Base-by-base conservation (phyloP, 2,113 vertebrate species). In the Thinocorus orbignyianus region DNA sequence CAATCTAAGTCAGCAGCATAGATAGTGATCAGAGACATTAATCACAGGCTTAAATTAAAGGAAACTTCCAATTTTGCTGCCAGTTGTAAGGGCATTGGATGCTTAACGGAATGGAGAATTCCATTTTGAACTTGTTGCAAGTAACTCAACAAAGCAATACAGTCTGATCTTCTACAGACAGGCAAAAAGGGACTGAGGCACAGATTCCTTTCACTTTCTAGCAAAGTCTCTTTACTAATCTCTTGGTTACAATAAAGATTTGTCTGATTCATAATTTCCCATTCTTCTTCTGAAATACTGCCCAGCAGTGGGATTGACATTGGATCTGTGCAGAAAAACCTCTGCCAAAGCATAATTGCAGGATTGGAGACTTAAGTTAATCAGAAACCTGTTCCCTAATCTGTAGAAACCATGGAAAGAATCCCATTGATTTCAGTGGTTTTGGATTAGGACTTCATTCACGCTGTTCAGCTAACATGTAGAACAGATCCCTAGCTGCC, bases 271-370 rank as follows among this genome's bases (percentile, higher is more conserved):
- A 54, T 69, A 74, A 84, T 72, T 25, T 72, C 48, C 28, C 41
- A 44, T 13, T 70, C 22, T 62, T 71, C 37, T 65, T 64, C 37
- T 68, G 60, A 84, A 84, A 81, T 41, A 66, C 46, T 70, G 5
- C 55, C 64, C 68, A 46, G 72, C 41, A 83, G 80, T 33, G 17
- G 77, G 46, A 70, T 46, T 58, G 72, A 73, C 42, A 39, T 13
- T 77, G 68, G 42, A 81, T 62, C 64, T n/a, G 41, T 51, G 73
- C 31, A 87, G 61, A 48, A 62, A 88, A 52, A 42, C 35, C 10
- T 58, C 69, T 91, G 89, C 72, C 86, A 89, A 88, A 58, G 37
- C 31, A 4, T 82, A 95, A 92, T n/a, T 86, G 68, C 68, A 90
- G 80, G 42, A 86, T 0, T 64, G 65, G 39, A 33, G 61, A 37